Evolutionary conservation across 2,113 vertebrate species (phyloP).

Genomic region (Boleophthalmus pectinirostris): DNA sequence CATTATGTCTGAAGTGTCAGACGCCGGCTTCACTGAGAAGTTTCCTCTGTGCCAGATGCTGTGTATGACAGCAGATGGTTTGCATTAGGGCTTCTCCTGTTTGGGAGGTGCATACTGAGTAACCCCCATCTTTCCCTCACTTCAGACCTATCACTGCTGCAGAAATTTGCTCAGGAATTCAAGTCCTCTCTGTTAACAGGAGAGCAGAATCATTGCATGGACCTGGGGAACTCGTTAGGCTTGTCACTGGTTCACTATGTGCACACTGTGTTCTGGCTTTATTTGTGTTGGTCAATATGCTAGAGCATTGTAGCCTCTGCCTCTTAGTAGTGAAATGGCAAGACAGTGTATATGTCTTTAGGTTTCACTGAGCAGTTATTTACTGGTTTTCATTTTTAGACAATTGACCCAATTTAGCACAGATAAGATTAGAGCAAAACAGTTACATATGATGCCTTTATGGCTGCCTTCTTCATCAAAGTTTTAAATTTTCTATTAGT

Average conservation of each 20-base stretch:
- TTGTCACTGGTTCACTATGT: constrained; percentile 42
- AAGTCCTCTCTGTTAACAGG: constrained; percentile 57
- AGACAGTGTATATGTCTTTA: neutral
- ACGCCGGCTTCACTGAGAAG: constrained; percentile 68
- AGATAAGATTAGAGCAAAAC: neutral
- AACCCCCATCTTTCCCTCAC: constrained; percentile 65
- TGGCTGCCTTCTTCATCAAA: neutral
- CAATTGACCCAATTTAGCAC: neutral
- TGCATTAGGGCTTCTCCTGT: constrained; percentile 73
- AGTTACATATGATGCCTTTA: neutral
- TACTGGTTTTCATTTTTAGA: neutral
- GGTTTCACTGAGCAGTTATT: neutral
- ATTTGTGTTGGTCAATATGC: neutral
- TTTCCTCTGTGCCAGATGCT: constrained; percentile 74
- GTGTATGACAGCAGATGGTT: constrained; percentile 83
- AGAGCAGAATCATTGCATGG: constrained; percentile 48
- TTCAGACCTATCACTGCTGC: constrained; percentile 64
- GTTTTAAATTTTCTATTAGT: neutral
- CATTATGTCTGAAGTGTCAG: constrained; percentile 70
- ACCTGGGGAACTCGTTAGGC: constrained; percentile 71
- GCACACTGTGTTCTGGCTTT: constrained; percentile 24
- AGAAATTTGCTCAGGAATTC: constrained; percentile 68
- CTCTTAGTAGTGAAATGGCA: neutral
- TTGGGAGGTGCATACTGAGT: constrained; percentile 75
- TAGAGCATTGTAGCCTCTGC: no score